Percentiles rank a stretch among this genome's conserved stretches.
Evolutionary conservation across 2,797 vertebrate genomes (phyloP).

Genomic region (Harpagifer antarcticus): DNA sequence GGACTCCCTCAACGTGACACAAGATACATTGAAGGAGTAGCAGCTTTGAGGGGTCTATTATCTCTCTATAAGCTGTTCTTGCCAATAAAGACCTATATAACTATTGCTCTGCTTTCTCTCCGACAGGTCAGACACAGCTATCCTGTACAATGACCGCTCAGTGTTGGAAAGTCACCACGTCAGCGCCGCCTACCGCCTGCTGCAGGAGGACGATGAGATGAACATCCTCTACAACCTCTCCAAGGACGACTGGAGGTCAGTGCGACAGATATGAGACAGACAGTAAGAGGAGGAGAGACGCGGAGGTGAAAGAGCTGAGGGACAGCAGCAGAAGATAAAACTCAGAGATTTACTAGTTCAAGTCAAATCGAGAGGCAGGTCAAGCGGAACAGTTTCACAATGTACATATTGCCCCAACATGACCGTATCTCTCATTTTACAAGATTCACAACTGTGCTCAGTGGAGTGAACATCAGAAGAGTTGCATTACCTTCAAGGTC

Average conservation of each 20-base stretch:
- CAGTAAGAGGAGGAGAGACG: slow-evolving; percentile 3
- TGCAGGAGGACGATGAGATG: slow-evolving; percentile 99
- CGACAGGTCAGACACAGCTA: slow-evolving; percentile 94
- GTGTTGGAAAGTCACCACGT: slow-evolving; percentile 98
- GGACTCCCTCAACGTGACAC: not conserved
- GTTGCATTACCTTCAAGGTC: slow-evolving; percentile 44
- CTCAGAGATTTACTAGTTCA: slow-evolving; percentile 58
- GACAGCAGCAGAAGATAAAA: slow-evolving; percentile 87
- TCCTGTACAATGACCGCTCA: slow-evolving; percentile 97
- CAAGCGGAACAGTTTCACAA: slow-evolving; percentile 5
- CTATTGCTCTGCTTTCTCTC: not conserved
- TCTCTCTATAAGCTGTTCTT: not conserved
- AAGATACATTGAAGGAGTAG: not conserved
- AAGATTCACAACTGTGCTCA: slow-evolving; percentile 21
- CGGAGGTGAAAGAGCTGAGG: slow-evolving; percentile 4
- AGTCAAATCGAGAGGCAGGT: slow-evolving; percentile 17
- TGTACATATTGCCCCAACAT: not conserved
- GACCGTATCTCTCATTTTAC: slow-evolving; percentile 15
- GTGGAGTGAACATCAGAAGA: slow-evolving; percentile 19
- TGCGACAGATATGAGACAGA: slow-evolving; percentile 1
- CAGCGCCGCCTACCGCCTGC: slow-evolving; percentile 94
- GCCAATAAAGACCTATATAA: not conserved
- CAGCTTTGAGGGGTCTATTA: not conserved
- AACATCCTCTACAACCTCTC: slow-evolving; percentile 98
- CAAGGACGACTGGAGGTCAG: slow-evolving; percentile 99